Evolutionary conservation across 2,113 vertebrate genomes (phyloP), one percentile per base, ranked within the genome.

Genomic region (Pao palembangensis): DNA sequence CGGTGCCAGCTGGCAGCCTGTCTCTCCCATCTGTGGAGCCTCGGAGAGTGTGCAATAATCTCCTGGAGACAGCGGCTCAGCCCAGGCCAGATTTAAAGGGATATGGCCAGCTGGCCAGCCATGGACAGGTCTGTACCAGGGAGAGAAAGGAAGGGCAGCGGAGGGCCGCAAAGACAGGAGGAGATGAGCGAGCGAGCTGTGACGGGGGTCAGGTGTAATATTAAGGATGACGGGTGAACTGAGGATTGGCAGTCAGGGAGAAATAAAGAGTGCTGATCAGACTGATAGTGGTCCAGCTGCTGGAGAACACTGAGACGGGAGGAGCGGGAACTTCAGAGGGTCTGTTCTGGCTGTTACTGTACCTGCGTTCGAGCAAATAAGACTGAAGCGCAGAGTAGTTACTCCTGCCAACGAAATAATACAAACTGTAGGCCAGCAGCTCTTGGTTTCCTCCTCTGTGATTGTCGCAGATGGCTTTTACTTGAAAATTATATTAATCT

Each of bases 1-100:
- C 87, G 71, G 69, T 84, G 90, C 90, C 90, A 92, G 90, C 90
- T 92, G 91, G 91, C 90, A 88, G 76, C 77, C 82, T 83, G 83
- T 85, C 83, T 76, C 60, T 83, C 87, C 89, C 90, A 91, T 92
- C 88, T 91, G 91, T 88, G 86, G 86, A 91, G 87, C 85, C 86
- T 81, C 64, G 59, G 81, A 85, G 85, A 89, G 87, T 89, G 86
- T 88, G 86, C 82, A 79, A 88, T 88, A 89, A 91, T 92, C 89
- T 91, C 87, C 81, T 73, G 69, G 80, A 87, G 88, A 75, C 65
- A 76, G 75, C 61, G 55, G 66, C 81, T 85, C 80, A 62, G 85
- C 82, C 76, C 72, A 46, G 87, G 73, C 81, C 87, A 87, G 83
- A 88, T 89, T 91, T 90, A 88, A 88, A 87, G 82, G 80, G 84